Conservation (phyloP, 2,113 vertebrate genomes). For the Seriola dumerili region DNA sequence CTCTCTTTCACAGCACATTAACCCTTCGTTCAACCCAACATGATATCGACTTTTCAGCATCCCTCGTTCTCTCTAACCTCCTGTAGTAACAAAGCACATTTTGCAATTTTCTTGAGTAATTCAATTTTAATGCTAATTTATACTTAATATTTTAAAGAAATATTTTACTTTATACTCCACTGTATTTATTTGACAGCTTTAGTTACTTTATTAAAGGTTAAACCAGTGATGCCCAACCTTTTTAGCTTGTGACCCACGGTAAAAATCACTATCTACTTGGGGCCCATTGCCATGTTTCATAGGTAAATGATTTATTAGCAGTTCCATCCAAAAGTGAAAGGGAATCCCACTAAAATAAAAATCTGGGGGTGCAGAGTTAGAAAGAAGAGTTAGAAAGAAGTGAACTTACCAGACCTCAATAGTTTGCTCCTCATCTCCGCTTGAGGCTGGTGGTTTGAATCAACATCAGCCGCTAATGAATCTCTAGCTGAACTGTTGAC, state of each 20-base stretch:
- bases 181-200: too few species aligned
- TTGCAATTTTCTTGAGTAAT: not conserved
- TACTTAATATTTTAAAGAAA: too few species aligned
- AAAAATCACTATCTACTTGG: not conserved
- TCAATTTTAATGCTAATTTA: not conserved
- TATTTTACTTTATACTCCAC: too few species aligned
- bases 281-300: too few species aligned
- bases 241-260: not conserved
- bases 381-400: not conserved
- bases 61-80: conserved; percentile 14
- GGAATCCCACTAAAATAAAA: not conserved
- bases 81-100: not conserved
- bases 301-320: not conserved
- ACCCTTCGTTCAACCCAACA: conserved; percentile 20
- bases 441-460: not conserved
- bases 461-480: not conserved
- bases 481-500: not conserved
- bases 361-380: not conserved
- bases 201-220: not conserved
- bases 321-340: not conserved
- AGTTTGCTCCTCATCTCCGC: not conserved
- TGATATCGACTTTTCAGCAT: conserved; percentile 8
- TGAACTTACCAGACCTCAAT: not conserved
- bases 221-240: not conserved
- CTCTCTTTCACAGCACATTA: conserved; percentile 58